A percentile compares a stretch with the other conserved stretches of the same genome.
Evolutionary conservation across 2,888 invertebrate genomes (phyloP).

Genomic region (Cheilosia vulpina): DNA sequence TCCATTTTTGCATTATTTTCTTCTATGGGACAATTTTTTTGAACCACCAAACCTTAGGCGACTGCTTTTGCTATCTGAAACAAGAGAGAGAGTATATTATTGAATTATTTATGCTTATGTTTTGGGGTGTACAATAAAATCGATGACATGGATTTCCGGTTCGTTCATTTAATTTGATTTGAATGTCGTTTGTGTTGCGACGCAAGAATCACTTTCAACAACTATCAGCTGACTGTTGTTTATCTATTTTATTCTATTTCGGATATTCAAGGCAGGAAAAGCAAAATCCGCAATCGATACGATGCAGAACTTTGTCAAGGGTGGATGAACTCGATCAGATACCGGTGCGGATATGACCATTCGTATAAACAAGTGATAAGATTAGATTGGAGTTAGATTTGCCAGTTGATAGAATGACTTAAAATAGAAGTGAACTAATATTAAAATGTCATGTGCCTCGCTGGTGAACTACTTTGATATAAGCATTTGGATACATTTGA

Average conservation of each 20-base stretch:
- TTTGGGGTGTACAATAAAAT: slow-evolving; percentile 9
- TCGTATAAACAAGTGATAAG: slow-evolving; percentile 15
- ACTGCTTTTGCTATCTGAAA: slow-evolving; percentile 59
- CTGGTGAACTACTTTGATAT: not conserved
- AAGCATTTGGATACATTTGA: too few species aligned
- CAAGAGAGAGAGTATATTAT: slow-evolving; percentile 24
- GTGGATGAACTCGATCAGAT: slow-evolving; percentile 7
- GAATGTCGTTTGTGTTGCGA: slow-evolving; percentile 3
- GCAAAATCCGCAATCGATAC: not conserved
- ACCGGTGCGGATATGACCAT: not conserved
- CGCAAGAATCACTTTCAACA: not conserved
- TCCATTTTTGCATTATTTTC: slow-evolving; percentile 83
- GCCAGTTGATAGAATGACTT: not conserved
- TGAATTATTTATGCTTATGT: slow-evolving; percentile 28
- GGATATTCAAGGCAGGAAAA: not conserved
- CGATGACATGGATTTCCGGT: slow-evolving; percentile 41
- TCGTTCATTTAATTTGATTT: slow-evolving; percentile 21
- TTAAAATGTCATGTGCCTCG: not conserved
- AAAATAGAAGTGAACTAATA: not conserved
- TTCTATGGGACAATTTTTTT: slow-evolving; percentile 65
- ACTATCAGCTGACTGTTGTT: not conserved
- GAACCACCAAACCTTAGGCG: slow-evolving; percentile 38
- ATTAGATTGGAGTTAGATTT: slow-evolving; percentile 10
- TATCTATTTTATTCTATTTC: slow-evolving; percentile 27
- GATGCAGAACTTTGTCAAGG: not conserved